Conservation (phyloP, 1,140 invertebrate species). For the Drosophila kepulauana region DNA sequence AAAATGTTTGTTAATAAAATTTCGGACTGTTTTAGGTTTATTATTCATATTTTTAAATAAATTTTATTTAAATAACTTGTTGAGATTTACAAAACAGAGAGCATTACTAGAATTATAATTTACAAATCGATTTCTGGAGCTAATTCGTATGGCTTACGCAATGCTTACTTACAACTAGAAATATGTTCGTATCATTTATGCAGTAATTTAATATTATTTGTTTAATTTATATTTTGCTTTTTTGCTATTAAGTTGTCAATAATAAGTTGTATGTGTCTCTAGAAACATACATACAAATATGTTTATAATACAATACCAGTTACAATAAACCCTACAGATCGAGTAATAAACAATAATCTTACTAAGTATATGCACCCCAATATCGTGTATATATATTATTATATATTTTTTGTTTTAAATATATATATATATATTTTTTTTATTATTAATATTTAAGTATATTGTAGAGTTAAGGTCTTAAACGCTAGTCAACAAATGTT, state of each 20-base stretch:
- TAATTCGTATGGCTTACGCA: constrained; percentile 63
- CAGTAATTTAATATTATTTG: constrained; percentile 31
- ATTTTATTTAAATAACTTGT: constrained; percentile 84
- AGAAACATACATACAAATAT: constrained; percentile 17
- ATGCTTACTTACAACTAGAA: constrained; percentile 49
- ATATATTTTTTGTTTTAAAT: constrained; percentile 11
- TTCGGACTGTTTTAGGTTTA: constrained; percentile 8
- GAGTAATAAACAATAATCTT: constrained; percentile 78
- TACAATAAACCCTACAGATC: constrained; percentile 73
- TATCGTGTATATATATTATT: constrained; percentile 43
- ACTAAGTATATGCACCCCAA: constrained; percentile 48
- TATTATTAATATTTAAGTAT: constrained; percentile 14
- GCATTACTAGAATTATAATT: constrained; percentile 76
- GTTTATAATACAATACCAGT: constrained; percentile 72
- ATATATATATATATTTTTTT: not conserved
- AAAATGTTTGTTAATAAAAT: not conserved
- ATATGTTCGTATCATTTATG: constrained; percentile 43
- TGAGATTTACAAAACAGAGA: constrained; percentile 82
- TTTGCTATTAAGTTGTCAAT: constrained; percentile 44
- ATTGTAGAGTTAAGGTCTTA: constrained; percentile 45
- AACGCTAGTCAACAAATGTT: constrained; percentile 75
- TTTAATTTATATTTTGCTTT: constrained; percentile 26
- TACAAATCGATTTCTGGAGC: constrained; percentile 71
- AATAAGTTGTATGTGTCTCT: constrained; percentile 33
- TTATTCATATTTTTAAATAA: constrained; percentile 74